These are phyloP conservation scores for Acanthaster planci DNA, from an alignment of 35 echinoderm and acorn worm species.

Conservation along the genomic window DNA sequence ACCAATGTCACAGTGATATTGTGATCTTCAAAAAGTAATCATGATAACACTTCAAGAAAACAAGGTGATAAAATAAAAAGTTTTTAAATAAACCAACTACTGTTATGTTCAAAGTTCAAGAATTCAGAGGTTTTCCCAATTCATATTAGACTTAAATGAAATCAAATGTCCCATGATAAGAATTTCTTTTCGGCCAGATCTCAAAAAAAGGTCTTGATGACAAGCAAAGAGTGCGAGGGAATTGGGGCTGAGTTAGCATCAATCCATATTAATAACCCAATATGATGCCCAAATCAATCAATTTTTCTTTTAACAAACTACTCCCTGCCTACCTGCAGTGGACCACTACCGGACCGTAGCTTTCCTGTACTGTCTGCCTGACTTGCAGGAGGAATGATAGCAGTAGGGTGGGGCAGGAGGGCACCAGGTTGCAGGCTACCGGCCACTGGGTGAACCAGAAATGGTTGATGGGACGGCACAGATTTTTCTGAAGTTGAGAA, in stretches of 20 bases:
- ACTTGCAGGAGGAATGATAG: constrained; percentile 57
- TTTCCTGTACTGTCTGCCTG: constrained; percentile 53
- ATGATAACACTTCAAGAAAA: no score
- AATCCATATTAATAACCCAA: no score
- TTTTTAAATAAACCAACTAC: no score
- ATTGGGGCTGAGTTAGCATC: neutral
- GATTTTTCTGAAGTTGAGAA: constrained; percentile 52
- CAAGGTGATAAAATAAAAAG: no score
- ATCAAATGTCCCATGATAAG: no score
- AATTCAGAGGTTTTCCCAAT: no score
- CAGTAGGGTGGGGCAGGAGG: constrained; percentile 22
- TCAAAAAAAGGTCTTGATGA: no score
- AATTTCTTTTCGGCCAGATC: no score
- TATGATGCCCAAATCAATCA: neutral
- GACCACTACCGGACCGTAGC: constrained; percentile 65
- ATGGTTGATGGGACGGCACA: constrained; percentile 68
- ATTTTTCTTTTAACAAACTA: neutral
- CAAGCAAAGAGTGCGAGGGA: neutral
- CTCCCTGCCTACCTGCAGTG: constrained; percentile 58
- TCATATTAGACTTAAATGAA: no score
- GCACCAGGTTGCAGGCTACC: neutral
- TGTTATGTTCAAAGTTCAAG: no score
- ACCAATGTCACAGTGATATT: no score
- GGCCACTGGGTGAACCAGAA: constrained; percentile 70
- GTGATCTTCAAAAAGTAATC: no score